phyloP scores from a whole-genome alignment of 1,140 invertebrate genomes.

The Meteorus sp. region DNA sequence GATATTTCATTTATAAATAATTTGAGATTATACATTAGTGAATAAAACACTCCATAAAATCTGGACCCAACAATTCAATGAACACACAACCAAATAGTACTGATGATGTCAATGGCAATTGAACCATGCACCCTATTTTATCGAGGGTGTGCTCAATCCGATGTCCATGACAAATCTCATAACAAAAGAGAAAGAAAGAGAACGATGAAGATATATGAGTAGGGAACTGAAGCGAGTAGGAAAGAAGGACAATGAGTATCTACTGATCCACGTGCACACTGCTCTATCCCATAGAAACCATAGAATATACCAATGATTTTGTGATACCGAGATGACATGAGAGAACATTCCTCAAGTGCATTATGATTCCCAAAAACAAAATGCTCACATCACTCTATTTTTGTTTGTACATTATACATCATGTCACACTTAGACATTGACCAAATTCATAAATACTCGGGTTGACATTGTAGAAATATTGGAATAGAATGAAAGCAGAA shows the following conservation, averaged over 20 bases:
- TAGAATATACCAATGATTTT: slow-evolving; percentile 40
- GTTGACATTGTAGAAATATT: too few relatives aligned
- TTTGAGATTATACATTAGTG: too few relatives aligned
- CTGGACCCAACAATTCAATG: too few relatives aligned
- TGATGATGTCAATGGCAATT: slow-evolving; percentile 13
- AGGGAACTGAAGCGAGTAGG: neutral
- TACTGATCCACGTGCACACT: slow-evolving; percentile 4
- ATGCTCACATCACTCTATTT: too few relatives aligned
- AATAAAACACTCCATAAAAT: neutral
- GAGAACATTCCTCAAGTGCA: too few relatives aligned
- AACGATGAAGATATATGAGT: neutral
- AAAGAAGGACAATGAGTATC: neutral
- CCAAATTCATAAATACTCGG: too few relatives aligned
- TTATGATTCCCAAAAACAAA: too few relatives aligned
- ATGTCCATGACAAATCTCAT: slow-evolving; percentile 40
- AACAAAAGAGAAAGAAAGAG: slow-evolving; percentile 28
- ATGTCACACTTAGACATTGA: too few relatives aligned
- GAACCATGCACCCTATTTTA: slow-evolving; percentile 20
- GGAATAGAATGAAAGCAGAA: too few relatives aligned
- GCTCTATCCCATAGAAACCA: slow-evolving; percentile 31
- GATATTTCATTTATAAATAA: neutral
- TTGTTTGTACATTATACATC: too few relatives aligned
- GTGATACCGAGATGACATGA: too few relatives aligned
- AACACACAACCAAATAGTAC: neutral
- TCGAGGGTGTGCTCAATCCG: neutral